Evolutionary conservation across 2,797 vertebrate species (phyloP).

Genomic region (Mormyrops attenuatus): DNA sequence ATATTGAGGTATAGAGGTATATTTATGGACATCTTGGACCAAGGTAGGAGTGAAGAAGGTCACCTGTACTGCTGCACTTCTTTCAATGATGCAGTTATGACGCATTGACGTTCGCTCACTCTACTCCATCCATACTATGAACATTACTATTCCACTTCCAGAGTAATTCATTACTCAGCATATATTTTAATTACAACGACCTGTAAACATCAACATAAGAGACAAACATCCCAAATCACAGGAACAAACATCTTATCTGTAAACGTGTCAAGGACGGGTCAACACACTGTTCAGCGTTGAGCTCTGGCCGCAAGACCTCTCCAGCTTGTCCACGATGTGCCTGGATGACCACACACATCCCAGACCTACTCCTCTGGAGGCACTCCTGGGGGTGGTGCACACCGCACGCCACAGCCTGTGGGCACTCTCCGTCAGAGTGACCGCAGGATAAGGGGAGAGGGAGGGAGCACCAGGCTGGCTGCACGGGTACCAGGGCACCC

Average conservation of each 20-base stretch:
- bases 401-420: background rate
- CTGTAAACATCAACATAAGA: conserved; percentile 3
- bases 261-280: background rate
- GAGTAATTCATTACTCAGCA: background rate
- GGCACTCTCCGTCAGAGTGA: background rate
- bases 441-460: background rate
- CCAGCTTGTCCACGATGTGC: background rate
- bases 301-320: background rate
- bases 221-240: conserved; percentile 8
- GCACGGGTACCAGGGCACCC: background rate
- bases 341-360: background rate
- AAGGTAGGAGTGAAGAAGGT: background rate
- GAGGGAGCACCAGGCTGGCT: background rate
- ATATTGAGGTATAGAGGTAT: background rate
- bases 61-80: background rate
- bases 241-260: conserved; percentile 6
- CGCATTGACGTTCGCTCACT: background rate
- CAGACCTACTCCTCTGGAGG: background rate
- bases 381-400: background rate
- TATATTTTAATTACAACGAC: conserved; percentile 1
- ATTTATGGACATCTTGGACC: background rate
- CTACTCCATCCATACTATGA: background rate
- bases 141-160: background rate
- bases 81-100: background rate
- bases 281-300: background rate